These are phyloP conservation scores for Acrossocheilus fasciatus DNA, from an alignment of 2,797 vertebrate genomes.

Conservation along the genomic window DNA sequence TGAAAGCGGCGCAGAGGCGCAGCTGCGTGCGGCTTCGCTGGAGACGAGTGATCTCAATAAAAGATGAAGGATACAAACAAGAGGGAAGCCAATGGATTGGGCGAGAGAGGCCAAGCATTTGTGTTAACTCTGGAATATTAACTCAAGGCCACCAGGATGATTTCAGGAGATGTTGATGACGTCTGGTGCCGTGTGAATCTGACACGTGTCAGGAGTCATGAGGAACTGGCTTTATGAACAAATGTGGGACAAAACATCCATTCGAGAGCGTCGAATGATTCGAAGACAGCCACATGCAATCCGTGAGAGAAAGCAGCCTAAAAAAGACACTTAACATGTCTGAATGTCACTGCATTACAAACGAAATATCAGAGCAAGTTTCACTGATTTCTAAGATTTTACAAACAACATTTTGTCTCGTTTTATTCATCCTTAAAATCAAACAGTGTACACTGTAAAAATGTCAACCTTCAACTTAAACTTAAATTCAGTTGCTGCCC, in stretches of 20 bases:
- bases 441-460: neutral
- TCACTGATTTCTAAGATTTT: neutral
- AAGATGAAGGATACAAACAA: slow-evolving; percentile 47
- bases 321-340: neutral
- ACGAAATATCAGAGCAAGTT: neutral
- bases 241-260: neutral
- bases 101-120: slow-evolving; percentile 50
- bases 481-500: neutral
- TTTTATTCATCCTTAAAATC: neutral
- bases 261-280: neutral
- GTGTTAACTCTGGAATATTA: slow-evolving; percentile 50
- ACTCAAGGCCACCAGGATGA: slow-evolving; percentile 47
- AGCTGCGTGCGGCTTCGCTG: slow-evolving; percentile 40
- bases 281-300: neutral
- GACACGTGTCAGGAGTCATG: neutral
- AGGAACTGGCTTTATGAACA: neutral
- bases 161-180: neutral
- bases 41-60: slow-evolving; percentile 54
- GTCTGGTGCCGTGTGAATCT: neutral
- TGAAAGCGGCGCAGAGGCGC: slow-evolving; percentile 52
- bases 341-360: neutral
- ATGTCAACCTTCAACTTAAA: neutral
- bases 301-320: neutral
- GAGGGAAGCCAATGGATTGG: slow-evolving; percentile 40
- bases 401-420: neutral